A percentile compares a stretch with the other conserved stretches of the same genome.
These are phyloP conservation scores for Papilio machaon DNA, from an alignment of 1,140 invertebrate genomes.

Conservation along the genomic window DNA sequence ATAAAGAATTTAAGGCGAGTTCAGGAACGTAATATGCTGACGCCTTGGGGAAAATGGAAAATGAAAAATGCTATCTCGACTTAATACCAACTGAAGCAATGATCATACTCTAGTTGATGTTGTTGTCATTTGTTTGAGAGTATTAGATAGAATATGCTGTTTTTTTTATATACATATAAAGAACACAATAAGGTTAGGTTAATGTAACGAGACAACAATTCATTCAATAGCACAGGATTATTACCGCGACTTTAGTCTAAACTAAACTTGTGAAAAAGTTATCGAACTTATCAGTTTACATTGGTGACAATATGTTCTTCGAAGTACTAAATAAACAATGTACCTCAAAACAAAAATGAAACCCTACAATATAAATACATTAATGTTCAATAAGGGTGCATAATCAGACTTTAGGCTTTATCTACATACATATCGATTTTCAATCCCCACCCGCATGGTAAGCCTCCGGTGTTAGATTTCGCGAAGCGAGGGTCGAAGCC, in stretches of 20 bases:
- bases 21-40: constrained; percentile 6
- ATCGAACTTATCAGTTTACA: too few relatives aligned
- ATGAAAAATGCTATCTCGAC: neutral
- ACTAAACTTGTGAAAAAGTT: too few relatives aligned
- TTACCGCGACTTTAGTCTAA: too few relatives aligned
- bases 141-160: neutral
- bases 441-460: constrained; percentile 24
- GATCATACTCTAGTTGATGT: neutral
- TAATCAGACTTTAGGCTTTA: constrained; percentile 5
- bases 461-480: constrained; percentile 31
- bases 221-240: too few relatives aligned
- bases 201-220: too few relatives aligned
- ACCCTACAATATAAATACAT: neutral
- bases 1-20: constrained; percentile 28
- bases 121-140: neutral
- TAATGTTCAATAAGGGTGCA: constrained; percentile 9
- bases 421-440: neutral
- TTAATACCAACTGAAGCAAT: neutral
- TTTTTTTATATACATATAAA: neutral
- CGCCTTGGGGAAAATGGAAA: neutral
- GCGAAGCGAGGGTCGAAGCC: constrained; percentile 21
- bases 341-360: constrained; percentile 2
- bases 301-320: too few relatives aligned
- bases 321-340: neutral
- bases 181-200: too few relatives aligned